Evolutionary conservation across 2,888 invertebrate genomes (phyloP), one percentile per base, ranked within the genome.

Genomic region (Macrophya annulata): DNA sequence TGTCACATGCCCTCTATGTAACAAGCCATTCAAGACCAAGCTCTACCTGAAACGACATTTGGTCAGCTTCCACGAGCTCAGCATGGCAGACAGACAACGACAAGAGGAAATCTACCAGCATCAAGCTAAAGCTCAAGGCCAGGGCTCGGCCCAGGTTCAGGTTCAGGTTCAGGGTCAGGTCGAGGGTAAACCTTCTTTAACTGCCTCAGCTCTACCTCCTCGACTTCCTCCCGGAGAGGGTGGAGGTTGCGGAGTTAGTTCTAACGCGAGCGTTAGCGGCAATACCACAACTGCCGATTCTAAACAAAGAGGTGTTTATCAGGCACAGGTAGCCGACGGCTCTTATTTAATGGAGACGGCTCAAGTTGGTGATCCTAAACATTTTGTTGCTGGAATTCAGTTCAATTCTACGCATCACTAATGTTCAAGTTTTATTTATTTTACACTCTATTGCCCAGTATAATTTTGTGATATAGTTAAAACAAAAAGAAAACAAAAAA

Each of bases 11-110:
- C 94, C 94, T 87, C 93, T 95, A 89, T 96, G 96, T 93, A 94
- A 94, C 92, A 95, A 95, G 93, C 94, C 94, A 87, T 96, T 96
- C 94, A 95, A 95, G 94, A 95, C 95, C 88, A 95, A 95, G 92
- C 94, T 96, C 89, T 96, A 96, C 92, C 94, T 96, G 88, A 94
- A 95, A 90, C 93, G 95, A 85, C 96, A 96, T 91, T 94, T 95
- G 89, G 94, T 95, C 90, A 95, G 95, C 91, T 94, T 94, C 89
- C 95, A 95, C 91, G 94, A 94, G 89, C 91, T 93, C 89, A 93
- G 90, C 90, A 91, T 93, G 86, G 90, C 92, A 86, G 92, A 93
- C 88, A 90, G 90, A 86, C 92, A 93, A 87, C 92, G 93, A 37
- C 93, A 93, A 89, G 93, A 92, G 90, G 93, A 93, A 86, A 92